Conservation (phyloP, 2,113 vertebrate genomes). For the Fulmarus glacialis region DNA sequence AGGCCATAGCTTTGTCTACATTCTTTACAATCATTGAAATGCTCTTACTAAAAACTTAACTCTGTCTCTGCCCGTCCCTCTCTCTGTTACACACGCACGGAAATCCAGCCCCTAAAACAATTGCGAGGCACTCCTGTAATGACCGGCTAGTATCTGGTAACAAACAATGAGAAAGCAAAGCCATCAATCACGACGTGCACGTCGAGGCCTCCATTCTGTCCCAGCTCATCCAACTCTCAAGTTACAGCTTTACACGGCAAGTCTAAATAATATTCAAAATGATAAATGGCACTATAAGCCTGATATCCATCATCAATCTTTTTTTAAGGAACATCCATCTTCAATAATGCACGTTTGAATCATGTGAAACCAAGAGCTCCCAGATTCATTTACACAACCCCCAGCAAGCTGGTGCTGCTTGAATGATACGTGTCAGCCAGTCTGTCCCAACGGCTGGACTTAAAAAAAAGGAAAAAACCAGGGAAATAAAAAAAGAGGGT, state of each 20-base stretch:
- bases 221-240: slow-evolving; percentile 91
- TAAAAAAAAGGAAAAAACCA: background rate
- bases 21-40: slow-evolving; percentile 57
- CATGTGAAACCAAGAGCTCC: slow-evolving; percentile 86
- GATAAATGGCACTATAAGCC: slow-evolving; percentile 95
- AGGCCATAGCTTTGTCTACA: slow-evolving; percentile 34
- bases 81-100: background rate
- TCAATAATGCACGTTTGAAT: slow-evolving; percentile 92
- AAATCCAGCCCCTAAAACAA: slow-evolving; percentile 61
- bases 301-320: slow-evolving; percentile 99
- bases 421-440: slow-evolving; percentile 89
- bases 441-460: slow-evolving; percentile 26
- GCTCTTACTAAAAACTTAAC: slow-evolving; percentile 29
- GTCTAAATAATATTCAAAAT: slow-evolving; percentile 99
- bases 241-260: slow-evolving; percentile 98
- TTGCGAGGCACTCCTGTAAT: slow-evolving; percentile 72
- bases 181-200: slow-evolving; percentile 89
- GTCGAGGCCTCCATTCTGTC: slow-evolving; percentile 86
- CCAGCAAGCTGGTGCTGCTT: slow-evolving; percentile 81
- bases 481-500: background rate
- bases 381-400: slow-evolving; percentile 88
- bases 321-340: slow-evolving; percentile 99
- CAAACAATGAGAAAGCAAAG: slow-evolving; percentile 88
- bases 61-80: background rate
- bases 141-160: slow-evolving; percentile 86